These are phyloP conservation scores for Onychomys leucogaster DNA, from an alignment of 2,797 vertebrate genomes.

Conservation along the genomic window DNA sequence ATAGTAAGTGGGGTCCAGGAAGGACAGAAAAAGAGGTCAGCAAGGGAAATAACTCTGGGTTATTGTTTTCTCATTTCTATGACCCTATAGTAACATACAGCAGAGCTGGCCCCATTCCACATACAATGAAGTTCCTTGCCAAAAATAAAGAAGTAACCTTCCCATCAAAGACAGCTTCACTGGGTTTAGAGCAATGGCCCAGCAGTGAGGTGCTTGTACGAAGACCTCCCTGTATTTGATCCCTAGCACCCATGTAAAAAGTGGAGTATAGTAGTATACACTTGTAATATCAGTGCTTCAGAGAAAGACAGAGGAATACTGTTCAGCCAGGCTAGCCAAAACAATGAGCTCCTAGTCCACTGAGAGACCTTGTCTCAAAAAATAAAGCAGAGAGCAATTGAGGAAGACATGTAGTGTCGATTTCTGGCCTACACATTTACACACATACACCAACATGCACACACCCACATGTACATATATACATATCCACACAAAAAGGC, in stretches of 20 bases:
- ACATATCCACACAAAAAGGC: background rate
- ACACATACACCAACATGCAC: too few species aligned
- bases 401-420: background rate
- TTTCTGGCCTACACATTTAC: background rate
- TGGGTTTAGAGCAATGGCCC: background rate
- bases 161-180: background rate
- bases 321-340: background rate
- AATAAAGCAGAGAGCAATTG: background rate
- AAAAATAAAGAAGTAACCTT: constrained; percentile 35
- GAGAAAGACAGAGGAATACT: background rate
- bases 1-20: background rate
- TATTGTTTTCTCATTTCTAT: constrained; percentile 9
- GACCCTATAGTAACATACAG: background rate
- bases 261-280: background rate
- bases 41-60: background rate
- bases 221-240: background rate
- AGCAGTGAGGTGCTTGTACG: background rate
- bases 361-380: background rate
- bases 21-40: background rate
- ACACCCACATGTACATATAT: background rate
- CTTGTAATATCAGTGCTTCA: background rate
- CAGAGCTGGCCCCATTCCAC: background rate
- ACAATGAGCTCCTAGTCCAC: background rate
- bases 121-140: background rate
- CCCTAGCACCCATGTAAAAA: background rate